These are phyloP conservation scores for Taeniopygia guttata DNA, from an alignment of 2,797 vertebrate species.

Conservation along the genomic window DNA sequence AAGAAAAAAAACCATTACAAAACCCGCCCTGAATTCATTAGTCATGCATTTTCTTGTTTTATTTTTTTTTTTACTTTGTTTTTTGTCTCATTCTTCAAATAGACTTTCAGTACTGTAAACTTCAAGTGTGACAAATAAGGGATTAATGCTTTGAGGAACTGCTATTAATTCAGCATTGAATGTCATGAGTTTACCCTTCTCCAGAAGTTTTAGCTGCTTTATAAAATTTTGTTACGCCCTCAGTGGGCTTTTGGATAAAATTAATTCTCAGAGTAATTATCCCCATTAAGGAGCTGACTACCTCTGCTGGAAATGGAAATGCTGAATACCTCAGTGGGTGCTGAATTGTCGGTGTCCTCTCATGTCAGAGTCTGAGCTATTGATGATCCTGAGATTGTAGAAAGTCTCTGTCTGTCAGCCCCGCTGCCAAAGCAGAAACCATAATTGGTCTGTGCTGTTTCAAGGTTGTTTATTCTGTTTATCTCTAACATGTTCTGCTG, in stretches of 20 bases:
- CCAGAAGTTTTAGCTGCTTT: constrained; percentile 29
- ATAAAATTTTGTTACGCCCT: not conserved
- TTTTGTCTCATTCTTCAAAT: not conserved
- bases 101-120: not conserved
- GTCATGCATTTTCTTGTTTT: not conserved
- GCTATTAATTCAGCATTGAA: constrained; percentile 5
- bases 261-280: not conserved
- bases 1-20: not conserved
- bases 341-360: not conserved
- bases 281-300: not conserved
- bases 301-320: not conserved
- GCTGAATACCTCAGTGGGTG: not conserved
- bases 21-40: not conserved
- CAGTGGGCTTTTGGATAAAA: not conserved
- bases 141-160: constrained; percentile 43
- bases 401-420: too few relatives aligned
- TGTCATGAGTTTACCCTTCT: constrained; percentile 5
- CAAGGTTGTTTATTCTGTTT: too few relatives aligned
- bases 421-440: too few relatives aligned
- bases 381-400: too few relatives aligned
- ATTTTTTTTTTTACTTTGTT: not conserved
- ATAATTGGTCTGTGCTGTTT: too few relatives aligned
- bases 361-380: too few relatives aligned
- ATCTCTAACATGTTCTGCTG: too few relatives aligned
- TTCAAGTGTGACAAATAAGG: constrained; percentile 39